phyloP scores from a whole-genome alignment of 1,140 invertebrate genomes.

The Hylaeus volcanicus region DNA sequence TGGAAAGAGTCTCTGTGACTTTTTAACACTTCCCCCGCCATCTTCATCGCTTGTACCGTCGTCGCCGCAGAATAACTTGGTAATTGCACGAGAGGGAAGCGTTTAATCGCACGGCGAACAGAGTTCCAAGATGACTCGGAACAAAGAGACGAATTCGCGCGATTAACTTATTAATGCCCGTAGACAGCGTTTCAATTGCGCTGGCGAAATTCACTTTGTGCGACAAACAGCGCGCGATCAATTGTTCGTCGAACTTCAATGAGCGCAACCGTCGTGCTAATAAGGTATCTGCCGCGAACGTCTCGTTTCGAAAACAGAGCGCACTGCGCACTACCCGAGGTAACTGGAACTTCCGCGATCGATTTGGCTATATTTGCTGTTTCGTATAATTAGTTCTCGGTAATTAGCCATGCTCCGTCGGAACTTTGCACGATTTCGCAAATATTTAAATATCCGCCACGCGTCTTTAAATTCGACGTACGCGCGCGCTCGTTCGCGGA shows the following conservation, averaged over 20 bases:
- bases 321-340: background rate
- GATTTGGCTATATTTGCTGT: background rate
- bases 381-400: slow-evolving; percentile 43
- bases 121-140: background rate
- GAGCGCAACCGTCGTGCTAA: slow-evolving; percentile 18
- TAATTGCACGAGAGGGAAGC: no score
- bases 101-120: no score
- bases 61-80: background rate
- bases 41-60: no score
- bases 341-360: slow-evolving; percentile 27
- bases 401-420: slow-evolving; percentile 26
- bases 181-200: background rate
- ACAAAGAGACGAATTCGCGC: background rate
- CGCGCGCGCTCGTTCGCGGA: no score
- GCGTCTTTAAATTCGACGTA: background rate
- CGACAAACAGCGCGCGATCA: slow-evolving; percentile 15
- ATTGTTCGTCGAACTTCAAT: slow-evolving; percentile 41
- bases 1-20: no score
- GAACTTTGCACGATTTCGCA: slow-evolving; percentile 7
- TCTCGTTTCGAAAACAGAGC: background rate
- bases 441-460: slow-evolving; percentile 25
- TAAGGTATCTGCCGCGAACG: slow-evolving; percentile 16
- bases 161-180: slow-evolving; percentile 17
- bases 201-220: background rate
- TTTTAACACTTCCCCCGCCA: no score